Evolutionary conservation across 2,113 vertebrate genomes (phyloP).

Genomic region (Barbus barbus): DNA sequence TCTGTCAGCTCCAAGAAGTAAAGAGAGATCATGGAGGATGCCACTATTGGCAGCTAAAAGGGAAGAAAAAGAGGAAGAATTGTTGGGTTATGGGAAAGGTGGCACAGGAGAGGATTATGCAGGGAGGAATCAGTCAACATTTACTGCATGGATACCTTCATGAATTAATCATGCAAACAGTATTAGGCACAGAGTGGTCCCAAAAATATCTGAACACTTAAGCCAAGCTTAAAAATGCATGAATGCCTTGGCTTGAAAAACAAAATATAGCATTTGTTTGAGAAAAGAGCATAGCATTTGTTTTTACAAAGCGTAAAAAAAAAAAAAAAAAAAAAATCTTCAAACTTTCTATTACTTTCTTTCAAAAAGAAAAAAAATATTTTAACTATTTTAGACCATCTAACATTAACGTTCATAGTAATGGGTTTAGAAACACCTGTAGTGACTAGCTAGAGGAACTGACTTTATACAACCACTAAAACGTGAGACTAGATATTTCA

Average conservation of each 20-base stretch:
- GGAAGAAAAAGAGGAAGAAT: background rate
- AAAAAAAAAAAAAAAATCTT: background rate
- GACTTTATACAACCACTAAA: too few species aligned
- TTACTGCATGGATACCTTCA: background rate
- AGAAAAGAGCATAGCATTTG: too few species aligned
- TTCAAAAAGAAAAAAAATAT: too few species aligned
- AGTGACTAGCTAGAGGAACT: too few species aligned
- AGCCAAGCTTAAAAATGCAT: background rate
- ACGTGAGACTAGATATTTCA: too few species aligned
- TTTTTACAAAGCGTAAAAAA: too few species aligned
- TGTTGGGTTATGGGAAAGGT: slow-evolving; percentile 31
- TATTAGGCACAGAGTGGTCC: background rate
- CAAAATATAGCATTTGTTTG: background rate
- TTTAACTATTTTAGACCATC: too few species aligned
- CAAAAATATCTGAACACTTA: background rate
- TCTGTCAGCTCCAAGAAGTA: slow-evolving; percentile 97
- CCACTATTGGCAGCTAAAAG: slow-evolving; percentile 88
- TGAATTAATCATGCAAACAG: slow-evolving; percentile 26
- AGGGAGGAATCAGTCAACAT: slow-evolving; percentile 3
- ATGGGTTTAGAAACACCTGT: too few species aligned
- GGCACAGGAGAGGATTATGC: slow-evolving; percentile 29
- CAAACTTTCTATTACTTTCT: too few species aligned
- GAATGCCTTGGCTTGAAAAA: background rate
- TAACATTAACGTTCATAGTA: too few species aligned
- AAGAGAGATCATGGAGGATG: slow-evolving; percentile 90